Percentiles rank a stretch among this genome's conserved stretches.
These are phyloP conservation scores for Steinernema feltiae DNA, from an alignment of 1,140 invertebrate species.

Conservation along the genomic window DNA sequence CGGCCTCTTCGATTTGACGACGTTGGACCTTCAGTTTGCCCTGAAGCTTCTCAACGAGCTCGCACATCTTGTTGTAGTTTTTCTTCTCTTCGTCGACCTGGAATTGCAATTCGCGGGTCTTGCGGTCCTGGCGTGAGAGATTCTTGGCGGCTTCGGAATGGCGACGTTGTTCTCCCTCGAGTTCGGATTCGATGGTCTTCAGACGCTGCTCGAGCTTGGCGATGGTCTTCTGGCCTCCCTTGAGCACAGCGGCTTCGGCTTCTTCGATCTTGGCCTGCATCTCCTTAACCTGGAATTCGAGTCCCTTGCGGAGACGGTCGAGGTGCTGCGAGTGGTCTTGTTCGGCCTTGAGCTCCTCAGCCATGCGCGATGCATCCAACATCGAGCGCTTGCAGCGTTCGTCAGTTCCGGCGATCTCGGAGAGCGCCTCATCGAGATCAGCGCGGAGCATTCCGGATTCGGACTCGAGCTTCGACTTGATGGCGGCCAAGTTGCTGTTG, in stretches of 20 bases:
- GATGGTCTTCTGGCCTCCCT: slow-evolving; percentile 81
- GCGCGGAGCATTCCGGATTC: slow-evolving; percentile 90
- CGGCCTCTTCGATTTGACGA: slow-evolving; percentile 94
- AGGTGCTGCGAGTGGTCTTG: slow-evolving; percentile 95
- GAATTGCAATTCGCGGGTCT: slow-evolving; percentile 73
- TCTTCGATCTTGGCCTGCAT: slow-evolving; percentile 63
- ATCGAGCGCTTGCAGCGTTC: slow-evolving; percentile 63
- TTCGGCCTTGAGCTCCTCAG: slow-evolving; percentile 93
- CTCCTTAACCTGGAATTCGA: slow-evolving; percentile 88
- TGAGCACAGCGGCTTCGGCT: slow-evolving; percentile 88
- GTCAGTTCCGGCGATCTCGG: slow-evolving; percentile 89
- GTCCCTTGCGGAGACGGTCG: slow-evolving; percentile 91
- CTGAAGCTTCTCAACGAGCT: slow-evolving; percentile 94
- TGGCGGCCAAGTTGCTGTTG: slow-evolving; percentile 80
- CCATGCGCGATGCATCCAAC: slow-evolving; percentile 79
- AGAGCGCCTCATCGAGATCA: slow-evolving; percentile 88
- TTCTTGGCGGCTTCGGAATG: slow-evolving; percentile 76
- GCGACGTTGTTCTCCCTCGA: slow-evolving; percentile 93
- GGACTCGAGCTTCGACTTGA: slow-evolving; percentile 95
- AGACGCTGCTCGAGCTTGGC: slow-evolving; percentile 63
- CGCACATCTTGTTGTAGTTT: slow-evolving; percentile 63
- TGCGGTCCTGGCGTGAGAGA: slow-evolving; percentile 68
- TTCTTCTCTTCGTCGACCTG: slow-evolving; percentile 59
- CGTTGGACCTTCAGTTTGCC: slow-evolving; percentile 98
- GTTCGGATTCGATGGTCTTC: slow-evolving; percentile 84